These are phyloP conservation scores for Gymnoscelis rufifasciata DNA, from an alignment of 2,888 invertebrate species.

Conservation along the genomic window DNA sequence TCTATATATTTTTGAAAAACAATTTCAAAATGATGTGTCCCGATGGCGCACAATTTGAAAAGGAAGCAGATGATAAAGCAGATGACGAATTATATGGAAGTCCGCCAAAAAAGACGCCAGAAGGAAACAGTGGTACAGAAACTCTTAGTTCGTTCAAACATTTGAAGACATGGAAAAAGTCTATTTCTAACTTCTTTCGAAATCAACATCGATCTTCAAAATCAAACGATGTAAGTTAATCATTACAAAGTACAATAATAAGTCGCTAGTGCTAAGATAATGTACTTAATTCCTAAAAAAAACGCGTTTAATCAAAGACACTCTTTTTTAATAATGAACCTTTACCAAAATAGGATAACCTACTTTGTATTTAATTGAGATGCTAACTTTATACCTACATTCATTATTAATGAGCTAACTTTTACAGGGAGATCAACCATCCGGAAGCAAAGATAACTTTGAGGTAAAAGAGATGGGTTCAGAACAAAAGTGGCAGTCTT, in stretches of 20 bases:
- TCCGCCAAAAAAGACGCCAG: slow-evolving; percentile 47
- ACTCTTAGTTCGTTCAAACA: slow-evolving; percentile 53
- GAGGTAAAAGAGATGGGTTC: slow-evolving; percentile 57
- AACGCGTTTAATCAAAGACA: too few relatives aligned
- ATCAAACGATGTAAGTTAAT: slow-evolving; percentile 64
- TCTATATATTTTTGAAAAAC: slow-evolving; percentile 48
- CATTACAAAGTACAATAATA: too few relatives aligned
- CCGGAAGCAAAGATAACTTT: slow-evolving; percentile 57
- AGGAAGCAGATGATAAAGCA: slow-evolving; percentile 46
- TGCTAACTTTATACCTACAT: too few relatives aligned
- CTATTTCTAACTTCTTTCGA: slow-evolving; percentile 67
- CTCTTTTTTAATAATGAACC: too few relatives aligned
- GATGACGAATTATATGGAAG: slow-evolving; percentile 44
- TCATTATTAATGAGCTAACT: background rate
- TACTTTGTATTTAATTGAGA: too few relatives aligned
- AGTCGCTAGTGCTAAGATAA: too few relatives aligned
- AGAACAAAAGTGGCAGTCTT: slow-evolving; percentile 73
- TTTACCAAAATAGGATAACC: too few relatives aligned
- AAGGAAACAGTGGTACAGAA: slow-evolving; percentile 52
- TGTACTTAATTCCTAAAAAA: too few relatives aligned
- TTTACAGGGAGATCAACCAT: slow-evolving; percentile 62
- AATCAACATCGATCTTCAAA: slow-evolving; percentile 64
- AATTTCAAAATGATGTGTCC: slow-evolving; percentile 60
- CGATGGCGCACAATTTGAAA: slow-evolving; percentile 54
- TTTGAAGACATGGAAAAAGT: slow-evolving; percentile 70